Conservation (phyloP, 2,797 vertebrate genomes). For the Falco naumanni region DNA sequence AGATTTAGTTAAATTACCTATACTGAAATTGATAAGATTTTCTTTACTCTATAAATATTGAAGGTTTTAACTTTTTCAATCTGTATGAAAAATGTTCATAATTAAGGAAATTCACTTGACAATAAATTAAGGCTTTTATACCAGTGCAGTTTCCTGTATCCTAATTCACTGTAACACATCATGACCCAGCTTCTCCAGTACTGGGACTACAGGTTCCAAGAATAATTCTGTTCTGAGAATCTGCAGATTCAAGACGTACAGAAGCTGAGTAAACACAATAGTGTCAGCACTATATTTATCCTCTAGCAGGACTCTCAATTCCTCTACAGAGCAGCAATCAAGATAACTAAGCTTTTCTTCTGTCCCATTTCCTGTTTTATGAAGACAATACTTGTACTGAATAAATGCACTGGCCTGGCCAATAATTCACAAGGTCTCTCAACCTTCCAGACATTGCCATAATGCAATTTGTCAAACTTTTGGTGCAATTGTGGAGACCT, state of each 20-base stretch:
- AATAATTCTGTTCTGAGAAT: slow-evolving; percentile 7
- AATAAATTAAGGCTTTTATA: neutral
- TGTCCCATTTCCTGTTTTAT: neutral
- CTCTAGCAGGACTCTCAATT: slow-evolving; percentile 2
- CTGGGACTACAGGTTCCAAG: neutral
- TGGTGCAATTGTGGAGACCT: neutral
- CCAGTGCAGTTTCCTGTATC: neutral
- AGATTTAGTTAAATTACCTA: neutral
- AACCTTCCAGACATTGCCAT: neutral
- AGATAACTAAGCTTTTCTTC: neutral
- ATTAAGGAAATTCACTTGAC: neutral
- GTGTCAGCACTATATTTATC: neutral
- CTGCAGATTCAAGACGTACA: slow-evolving; percentile 7
- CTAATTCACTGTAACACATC: neutral
- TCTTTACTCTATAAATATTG: neutral
- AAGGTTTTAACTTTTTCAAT: neutral
- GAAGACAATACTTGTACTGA: neutral
- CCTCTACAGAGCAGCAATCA: neutral
- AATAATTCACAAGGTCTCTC: neutral
- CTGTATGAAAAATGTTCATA: neutral
- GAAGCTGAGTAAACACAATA: neutral
- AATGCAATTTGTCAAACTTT: neutral
- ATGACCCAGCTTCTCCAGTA: neutral
- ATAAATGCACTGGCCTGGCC: neutral
- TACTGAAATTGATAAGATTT: neutral